A percentile compares a stretch with the other conserved stretches of the same genome.
Evolutionary conservation across 2,888 invertebrate genomes (phyloP).

Genomic region (Meloe dianella): DNA sequence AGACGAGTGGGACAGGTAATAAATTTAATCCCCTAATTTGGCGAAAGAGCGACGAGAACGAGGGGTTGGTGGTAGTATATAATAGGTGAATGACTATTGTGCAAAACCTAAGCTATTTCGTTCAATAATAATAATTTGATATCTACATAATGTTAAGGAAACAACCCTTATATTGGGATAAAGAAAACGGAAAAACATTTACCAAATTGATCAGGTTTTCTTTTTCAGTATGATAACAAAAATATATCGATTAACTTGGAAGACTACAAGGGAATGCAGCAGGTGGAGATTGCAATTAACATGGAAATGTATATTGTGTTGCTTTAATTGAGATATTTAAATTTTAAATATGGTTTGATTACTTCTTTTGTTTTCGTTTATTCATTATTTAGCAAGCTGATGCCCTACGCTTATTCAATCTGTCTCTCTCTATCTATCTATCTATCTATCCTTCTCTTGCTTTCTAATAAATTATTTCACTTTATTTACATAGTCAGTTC

Average conservation of each 20-base stretch:
- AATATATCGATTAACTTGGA: constrained; percentile 43
- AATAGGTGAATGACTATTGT: constrained; percentile 36
- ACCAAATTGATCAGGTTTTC: no score
- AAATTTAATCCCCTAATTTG: constrained; percentile 49
- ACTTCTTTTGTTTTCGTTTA: constrained; percentile 58
- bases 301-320: constrained; percentile 58
- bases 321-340: constrained; percentile 58
- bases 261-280: constrained; percentile 47
- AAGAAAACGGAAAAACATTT: not conserved
- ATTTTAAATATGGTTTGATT: constrained; percentile 59
- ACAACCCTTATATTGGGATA: not conserved
- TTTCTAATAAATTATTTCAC: constrained; percentile 43
- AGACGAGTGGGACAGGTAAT: constrained; percentile 47
- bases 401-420: constrained; percentile 39
- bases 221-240: not conserved
- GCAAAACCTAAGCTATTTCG: constrained; percentile 46
- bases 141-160: not conserved
- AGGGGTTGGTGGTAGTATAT: not conserved
- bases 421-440: constrained; percentile 34
- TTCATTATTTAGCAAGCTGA: constrained; percentile 54
- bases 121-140: constrained; percentile 29
- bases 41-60: constrained; percentile 34
- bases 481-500: constrained; percentile 39
- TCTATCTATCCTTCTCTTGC: constrained; percentile 21
- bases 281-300: constrained; percentile 56